These are phyloP conservation scores for Daphoenositta chrysoptera DNA, from an alignment of 2,113 vertebrate genomes.

Conservation along the genomic window DNA sequence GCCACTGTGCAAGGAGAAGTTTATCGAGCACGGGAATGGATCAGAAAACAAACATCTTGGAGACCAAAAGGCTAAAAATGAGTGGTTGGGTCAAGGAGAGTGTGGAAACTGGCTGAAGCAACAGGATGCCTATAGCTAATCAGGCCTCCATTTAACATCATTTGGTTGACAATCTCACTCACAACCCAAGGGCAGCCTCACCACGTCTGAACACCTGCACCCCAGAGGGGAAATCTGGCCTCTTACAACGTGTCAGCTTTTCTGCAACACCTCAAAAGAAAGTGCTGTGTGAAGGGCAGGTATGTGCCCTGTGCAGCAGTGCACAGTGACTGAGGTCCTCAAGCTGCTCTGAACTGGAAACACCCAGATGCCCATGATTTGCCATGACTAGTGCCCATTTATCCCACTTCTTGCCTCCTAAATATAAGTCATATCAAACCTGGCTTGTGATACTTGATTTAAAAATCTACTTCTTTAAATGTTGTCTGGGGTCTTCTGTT, in stretches of 20 bases:
- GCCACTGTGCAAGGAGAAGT: background rate
- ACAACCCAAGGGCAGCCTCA: background rate
- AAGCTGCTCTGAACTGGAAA: background rate
- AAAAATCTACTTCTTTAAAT: background rate
- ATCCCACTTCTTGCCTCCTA: background rate
- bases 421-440: background rate
- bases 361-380: background rate
- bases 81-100: background rate
- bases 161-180: background rate
- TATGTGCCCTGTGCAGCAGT: background rate
- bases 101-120: background rate
- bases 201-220: background rate
- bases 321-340: background rate
- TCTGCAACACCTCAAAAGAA: background rate
- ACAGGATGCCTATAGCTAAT: background rate
- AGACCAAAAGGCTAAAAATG: background rate
- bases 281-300: background rate
- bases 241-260: background rate
- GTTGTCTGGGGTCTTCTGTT: background rate
- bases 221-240: background rate
- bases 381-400: background rate
- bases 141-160: background rate
- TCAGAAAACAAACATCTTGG: background rate
- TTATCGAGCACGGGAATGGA: background rate
- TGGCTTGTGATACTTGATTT: background rate